Evolutionary conservation across 2,797 vertebrate genomes (phyloP).

Genomic region (Gadopsis marmoratus): DNA sequence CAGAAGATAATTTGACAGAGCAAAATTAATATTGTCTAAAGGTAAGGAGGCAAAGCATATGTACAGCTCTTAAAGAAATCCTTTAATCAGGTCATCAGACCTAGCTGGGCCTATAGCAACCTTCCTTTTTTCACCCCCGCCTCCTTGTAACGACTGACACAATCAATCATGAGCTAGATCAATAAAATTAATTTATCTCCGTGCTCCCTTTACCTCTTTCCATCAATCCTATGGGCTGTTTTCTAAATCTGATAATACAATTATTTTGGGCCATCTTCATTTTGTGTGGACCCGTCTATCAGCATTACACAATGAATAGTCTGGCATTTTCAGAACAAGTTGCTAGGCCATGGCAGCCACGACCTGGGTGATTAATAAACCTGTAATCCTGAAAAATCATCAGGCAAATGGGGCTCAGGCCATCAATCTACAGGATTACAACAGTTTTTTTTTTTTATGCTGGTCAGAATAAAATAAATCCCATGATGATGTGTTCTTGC

Average conservation of each 20-base stretch:
- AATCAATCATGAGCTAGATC: slow-evolving; percentile 73
- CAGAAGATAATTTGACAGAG: slow-evolving; percentile 21
- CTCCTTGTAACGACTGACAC: slow-evolving; percentile 39
- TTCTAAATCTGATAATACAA: slow-evolving; percentile 58
- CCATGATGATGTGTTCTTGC: slow-evolving; percentile 6
- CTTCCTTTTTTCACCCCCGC: slow-evolving; percentile 21
- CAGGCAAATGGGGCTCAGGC: slow-evolving; percentile 21
- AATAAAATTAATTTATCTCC: slow-evolving; percentile 71
- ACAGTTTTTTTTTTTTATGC: slow-evolving; percentile 1
- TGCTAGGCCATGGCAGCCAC: slow-evolving; percentile 41
- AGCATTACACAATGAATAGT: slow-evolving; percentile 44
- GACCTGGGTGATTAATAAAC: slow-evolving; percentile 65
- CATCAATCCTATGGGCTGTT: slow-evolving; percentile 57
- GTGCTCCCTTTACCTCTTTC: slow-evolving; percentile 45
- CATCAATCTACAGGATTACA: slow-evolving; percentile 26
- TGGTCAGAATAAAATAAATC: slow-evolving; percentile 17
- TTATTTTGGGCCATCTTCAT: slow-evolving; percentile 48
- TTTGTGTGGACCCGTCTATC: slow-evolving; percentile 31
- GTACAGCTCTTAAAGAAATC: slow-evolving; percentile 23
- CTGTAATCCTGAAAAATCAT: slow-evolving; percentile 59
- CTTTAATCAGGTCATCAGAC: slow-evolving; percentile 42
- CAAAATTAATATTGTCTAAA: slow-evolving; percentile 2
- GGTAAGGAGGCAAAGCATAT: slow-evolving; percentile 22
- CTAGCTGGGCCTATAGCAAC: slow-evolving; percentile 15
- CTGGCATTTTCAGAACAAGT: slow-evolving; percentile 49